These are phyloP conservation scores for Geophilus truncorum DNA, from an alignment of 2,888 invertebrate species.

Conservation along the genomic window DNA sequence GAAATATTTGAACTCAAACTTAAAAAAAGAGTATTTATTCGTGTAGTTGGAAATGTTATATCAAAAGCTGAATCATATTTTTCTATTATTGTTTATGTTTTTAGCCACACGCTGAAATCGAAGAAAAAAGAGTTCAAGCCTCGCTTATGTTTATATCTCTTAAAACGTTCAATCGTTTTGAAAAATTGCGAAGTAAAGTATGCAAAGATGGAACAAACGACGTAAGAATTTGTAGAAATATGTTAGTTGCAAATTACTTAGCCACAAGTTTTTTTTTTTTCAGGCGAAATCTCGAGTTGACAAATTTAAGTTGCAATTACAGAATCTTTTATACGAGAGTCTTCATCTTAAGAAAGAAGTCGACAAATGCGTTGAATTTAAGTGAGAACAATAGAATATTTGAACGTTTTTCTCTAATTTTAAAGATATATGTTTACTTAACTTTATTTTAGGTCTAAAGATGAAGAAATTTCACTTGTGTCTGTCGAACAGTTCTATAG, in stretches of 20 bases:
- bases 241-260: no score
- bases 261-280: background rate
- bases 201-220: conserved; percentile 73
- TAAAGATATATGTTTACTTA: no score
- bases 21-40: background rate
- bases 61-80: background rate
- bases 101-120: conserved; percentile 54
- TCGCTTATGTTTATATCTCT: conserved; percentile 72
- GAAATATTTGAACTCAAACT: conserved; percentile 61
- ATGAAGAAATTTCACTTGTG: conserved; percentile 86
- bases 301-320: conserved; percentile 79
- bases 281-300: conserved; percentile 81
- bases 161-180: conserved; percentile 83
- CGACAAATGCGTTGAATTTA: conserved; percentile 89
- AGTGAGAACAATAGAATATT: no score
- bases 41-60: no score
- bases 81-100: conserved; percentile 37
- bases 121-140: conserved; percentile 64
- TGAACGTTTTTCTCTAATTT: no score
- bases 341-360: conserved; percentile 91
- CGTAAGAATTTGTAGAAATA: conserved; percentile 41
- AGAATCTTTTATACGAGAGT: conserved; percentile 90
- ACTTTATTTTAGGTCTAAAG: conserved; percentile 69
- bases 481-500: conserved; percentile 74
- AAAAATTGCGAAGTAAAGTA: conserved; percentile 78